Conservation (phyloP, 2,113 vertebrate genomes). For the Calonectris borealis region DNA sequence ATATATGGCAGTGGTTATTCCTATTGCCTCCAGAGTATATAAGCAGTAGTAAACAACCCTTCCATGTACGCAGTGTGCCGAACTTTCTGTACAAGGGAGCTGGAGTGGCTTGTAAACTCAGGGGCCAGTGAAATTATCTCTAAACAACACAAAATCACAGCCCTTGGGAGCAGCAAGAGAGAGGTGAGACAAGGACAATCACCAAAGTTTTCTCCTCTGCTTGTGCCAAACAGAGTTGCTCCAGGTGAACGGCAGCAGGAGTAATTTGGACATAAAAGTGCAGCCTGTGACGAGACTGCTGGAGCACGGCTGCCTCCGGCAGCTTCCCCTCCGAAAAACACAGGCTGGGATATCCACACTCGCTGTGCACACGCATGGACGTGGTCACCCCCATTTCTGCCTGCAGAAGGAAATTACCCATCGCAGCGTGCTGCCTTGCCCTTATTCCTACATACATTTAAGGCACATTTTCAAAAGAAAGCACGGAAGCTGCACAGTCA, state of each 20-base stretch:
- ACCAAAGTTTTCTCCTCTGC: background rate
- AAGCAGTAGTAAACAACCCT: conserved; percentile 27
- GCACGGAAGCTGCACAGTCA: background rate
- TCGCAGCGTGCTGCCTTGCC: background rate
- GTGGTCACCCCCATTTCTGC: background rate
- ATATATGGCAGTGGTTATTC: background rate
- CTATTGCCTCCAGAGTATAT: background rate
- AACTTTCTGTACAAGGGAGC: background rate
- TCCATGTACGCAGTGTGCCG: background rate
- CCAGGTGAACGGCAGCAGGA: background rate
- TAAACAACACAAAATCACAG: conserved; percentile 36
- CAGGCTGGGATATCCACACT: background rate
- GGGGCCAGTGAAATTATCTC: conserved; percentile 9
- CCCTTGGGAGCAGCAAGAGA: background rate
- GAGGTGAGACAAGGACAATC: background rate
- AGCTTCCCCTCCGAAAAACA: fast-evolving
- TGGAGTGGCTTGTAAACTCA: conserved; percentile 1
- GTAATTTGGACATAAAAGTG: background rate
- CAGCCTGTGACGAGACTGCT: too few relatives aligned
- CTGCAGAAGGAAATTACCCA: background rate
- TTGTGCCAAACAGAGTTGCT: fast-evolving
- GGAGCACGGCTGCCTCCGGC: background rate
- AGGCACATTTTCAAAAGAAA: background rate
- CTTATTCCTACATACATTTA: fast-evolving
- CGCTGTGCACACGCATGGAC: fast-evolving